Evolutionary conservation across 2,113 vertebrate genomes (phyloP).

Genomic region (Caracal caracal): DNA sequence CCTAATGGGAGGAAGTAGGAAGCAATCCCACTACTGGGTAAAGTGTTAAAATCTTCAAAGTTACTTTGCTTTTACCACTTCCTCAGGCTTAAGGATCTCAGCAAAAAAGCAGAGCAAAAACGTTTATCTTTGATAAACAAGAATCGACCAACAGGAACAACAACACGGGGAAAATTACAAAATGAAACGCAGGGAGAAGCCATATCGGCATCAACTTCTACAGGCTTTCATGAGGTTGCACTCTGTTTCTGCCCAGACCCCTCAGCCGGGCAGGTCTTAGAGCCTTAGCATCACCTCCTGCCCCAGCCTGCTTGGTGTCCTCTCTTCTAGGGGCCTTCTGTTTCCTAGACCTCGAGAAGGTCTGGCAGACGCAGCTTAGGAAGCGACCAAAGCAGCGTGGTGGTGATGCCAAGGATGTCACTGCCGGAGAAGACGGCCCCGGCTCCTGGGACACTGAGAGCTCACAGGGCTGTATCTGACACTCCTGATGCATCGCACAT

Average conservation of each 20-base stretch:
- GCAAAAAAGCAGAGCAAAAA: neutral
- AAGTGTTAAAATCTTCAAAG: neutral
- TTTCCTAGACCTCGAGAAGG: constrained; percentile 7
- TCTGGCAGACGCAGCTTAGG: constrained; percentile 17
- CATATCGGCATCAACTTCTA: neutral
- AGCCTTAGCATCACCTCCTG: neutral
- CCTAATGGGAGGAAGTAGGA: neutral
- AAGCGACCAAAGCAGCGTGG: neutral
- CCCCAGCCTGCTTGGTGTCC: neutral
- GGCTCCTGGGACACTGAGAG: neutral
- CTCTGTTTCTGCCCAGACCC: neutral
- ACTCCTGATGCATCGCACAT: neutral
- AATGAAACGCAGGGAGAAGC: neutral
- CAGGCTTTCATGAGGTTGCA: neutral
- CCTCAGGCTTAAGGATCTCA: neutral
- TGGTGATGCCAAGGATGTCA: neutral
- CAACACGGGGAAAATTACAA: neutral
- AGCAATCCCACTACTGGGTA: neutral
- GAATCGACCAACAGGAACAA: neutral
- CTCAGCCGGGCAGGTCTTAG: neutral
- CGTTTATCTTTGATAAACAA: neutral
- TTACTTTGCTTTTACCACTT: constrained; percentile 16
- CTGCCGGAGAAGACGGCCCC: neutral
- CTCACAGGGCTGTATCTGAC: neutral
- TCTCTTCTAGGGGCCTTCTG: neutral